Conservation (phyloP, 2,113 vertebrate genomes). For the Naja naja region DNA sequence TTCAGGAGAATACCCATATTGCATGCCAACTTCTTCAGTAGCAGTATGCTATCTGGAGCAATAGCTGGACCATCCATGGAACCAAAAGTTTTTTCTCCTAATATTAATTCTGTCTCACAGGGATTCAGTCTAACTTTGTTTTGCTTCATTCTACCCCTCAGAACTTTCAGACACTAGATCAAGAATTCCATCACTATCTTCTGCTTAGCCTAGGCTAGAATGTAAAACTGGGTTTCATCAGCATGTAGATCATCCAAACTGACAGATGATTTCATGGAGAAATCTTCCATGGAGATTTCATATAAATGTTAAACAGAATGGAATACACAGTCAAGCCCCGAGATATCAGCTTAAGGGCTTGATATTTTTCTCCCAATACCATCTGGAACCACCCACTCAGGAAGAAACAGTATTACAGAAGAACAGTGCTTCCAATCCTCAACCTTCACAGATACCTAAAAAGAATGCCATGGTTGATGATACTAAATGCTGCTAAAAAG, state of each 20-base stretch:
- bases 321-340: neutral
- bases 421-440: neutral
- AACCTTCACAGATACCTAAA: neutral
- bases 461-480: neutral
- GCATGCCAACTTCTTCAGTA: too few relatives aligned
- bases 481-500: neutral
- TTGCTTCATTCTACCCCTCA: too few relatives aligned
- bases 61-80: too few relatives aligned
- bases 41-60: too few relatives aligned
- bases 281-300: neutral
- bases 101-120: too few relatives aligned
- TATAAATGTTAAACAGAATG: neutral
- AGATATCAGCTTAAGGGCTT: neutral
- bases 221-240: too few relatives aligned
- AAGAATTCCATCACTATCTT: too few relatives aligned
- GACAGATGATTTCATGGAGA: neutral
- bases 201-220: too few relatives aligned
- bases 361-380: neutral
- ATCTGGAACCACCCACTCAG: neutral
- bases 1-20: too few relatives aligned
- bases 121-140: too few relatives aligned
- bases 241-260: neutral
- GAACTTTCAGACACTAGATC: too few relatives aligned
- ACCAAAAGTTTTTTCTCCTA: too few relatives aligned
- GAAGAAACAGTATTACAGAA: neutral